Base-by-base conservation (phyloP, 2,113 vertebrate species). In the Sylvia atricapilla region DNA sequence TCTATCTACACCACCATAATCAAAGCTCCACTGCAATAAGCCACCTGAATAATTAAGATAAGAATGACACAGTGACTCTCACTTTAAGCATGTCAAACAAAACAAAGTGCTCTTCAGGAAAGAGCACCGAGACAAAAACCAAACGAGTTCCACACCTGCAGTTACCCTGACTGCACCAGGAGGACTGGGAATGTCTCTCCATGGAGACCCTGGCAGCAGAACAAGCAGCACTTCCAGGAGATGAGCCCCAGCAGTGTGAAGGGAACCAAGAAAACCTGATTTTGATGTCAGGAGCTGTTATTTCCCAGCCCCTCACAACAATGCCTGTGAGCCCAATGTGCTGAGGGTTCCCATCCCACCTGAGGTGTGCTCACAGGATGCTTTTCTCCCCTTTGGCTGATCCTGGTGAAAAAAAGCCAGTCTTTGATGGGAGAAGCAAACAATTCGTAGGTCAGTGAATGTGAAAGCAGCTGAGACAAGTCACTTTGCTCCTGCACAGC, bases 131-230 rank as follows among this genome's bases (percentile, higher is more conserved):
- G 68, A 62, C 39, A 68, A 62, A 64, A 73, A 60, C n/a, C 1
- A 43, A 7, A n/a, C 2, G 4, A 24, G 68, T 25, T 49, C 0
- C 0, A 52, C 23, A 87, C 9, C 31, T 55, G 33, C 31, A 47
- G 1, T 25, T 15, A 6, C 46, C 43, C 70, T 69, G 21, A 8
- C 8, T 28, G 10, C 7, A 15, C 9, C 69, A 25, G 47, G 6
- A 0, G 7, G 68, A 9, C 64, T 75, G 47, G 35, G 49, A 66
- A 8, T 2, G 13, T 6, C 9, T 16, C 47, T 4, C 1, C 31
- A 3, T 0, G 8, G 14, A 37, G 33, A 55, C 22, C 37, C 1
- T 31, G 55, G 55, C 69, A 84, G 59, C 43, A 88, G 49, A 10
- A 50, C 1, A 30, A 13, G 5, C 74, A 62, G 58, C 41, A 22